Percentiles rank a stretch among this genome's conserved stretches.
These are phyloP conservation scores for Clarias gariepinus DNA, from an alignment of 2,113 vertebrate species.

Conservation along the genomic window DNA sequence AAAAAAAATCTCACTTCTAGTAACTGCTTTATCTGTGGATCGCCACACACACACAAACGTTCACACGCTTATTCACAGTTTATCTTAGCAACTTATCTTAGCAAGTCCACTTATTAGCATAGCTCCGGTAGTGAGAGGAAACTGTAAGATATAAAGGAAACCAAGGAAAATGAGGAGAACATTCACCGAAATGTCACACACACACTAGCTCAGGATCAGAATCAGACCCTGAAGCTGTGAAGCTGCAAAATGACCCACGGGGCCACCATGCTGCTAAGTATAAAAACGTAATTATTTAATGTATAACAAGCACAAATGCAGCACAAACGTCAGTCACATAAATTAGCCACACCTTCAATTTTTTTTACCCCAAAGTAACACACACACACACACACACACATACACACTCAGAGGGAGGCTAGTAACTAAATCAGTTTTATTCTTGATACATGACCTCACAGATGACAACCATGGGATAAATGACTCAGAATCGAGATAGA, in stretches of 20 bases:
- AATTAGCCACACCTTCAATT: neutral
- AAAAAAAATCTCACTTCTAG: neutral
- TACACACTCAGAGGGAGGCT: neutral
- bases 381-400: neutral
- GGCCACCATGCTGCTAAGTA: neutral
- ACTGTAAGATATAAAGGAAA: neutral
- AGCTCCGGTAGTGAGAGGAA: neutral
- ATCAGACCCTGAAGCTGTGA: neutral
- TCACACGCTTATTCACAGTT: neutral
- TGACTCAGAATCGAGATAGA: neutral
- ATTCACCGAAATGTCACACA: neutral
- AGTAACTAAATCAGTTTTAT: neutral
- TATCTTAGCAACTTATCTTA: too few relatives aligned
- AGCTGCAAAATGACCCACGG: neutral
- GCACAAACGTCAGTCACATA: neutral
- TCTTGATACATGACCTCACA: neutral
- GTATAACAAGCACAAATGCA: neutral
- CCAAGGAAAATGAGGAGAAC: neutral
- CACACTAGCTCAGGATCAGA: neutral
- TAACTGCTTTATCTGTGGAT: neutral
- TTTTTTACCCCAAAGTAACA: neutral
- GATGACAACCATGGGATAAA: neutral
- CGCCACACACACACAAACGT: neutral
- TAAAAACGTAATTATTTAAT: neutral
- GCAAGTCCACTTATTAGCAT: neutral